These are phyloP conservation scores for Heterocephalus glaber DNA, from an alignment of 2,113 vertebrate species.

Conservation along the genomic window DNA sequence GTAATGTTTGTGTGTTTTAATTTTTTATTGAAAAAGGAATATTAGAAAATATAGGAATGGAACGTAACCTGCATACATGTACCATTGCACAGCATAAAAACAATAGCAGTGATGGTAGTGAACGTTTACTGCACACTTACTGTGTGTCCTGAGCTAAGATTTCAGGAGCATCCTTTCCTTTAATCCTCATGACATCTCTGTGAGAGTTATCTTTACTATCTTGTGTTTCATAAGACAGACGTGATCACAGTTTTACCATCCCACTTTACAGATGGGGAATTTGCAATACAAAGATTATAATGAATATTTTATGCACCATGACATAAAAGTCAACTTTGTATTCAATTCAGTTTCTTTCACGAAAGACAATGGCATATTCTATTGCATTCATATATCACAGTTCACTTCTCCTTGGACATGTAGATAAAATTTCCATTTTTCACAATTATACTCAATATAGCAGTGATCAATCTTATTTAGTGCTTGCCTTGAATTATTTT, in stretches of 20 bases:
- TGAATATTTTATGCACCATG: neutral
- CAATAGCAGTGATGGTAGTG: neutral
- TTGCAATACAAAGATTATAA: neutral
- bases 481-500: conserved; percentile 44
- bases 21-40: conserved; percentile 31
- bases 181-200: neutral
- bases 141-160: neutral
- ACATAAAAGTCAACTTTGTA: neutral
- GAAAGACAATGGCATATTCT: neutral
- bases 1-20: neutral
- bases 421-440: conserved; percentile 1
- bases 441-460: neutral
- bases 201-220: neutral
- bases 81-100: neutral
- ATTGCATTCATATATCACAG: neutral
- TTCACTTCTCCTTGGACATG: conserved; percentile 6
- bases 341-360: neutral
- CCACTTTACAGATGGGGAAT: neutral
- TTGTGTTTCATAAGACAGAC: neutral
- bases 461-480: conserved; percentile 20
- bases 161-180: neutral
- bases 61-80: neutral
- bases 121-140: neutral
- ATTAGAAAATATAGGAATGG: neutral
- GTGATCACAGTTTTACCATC: neutral